These are phyloP conservation scores for Gambusia yucatana DNA, from an alignment of 2,797 vertebrate species.

Conservation along the genomic window DNA sequence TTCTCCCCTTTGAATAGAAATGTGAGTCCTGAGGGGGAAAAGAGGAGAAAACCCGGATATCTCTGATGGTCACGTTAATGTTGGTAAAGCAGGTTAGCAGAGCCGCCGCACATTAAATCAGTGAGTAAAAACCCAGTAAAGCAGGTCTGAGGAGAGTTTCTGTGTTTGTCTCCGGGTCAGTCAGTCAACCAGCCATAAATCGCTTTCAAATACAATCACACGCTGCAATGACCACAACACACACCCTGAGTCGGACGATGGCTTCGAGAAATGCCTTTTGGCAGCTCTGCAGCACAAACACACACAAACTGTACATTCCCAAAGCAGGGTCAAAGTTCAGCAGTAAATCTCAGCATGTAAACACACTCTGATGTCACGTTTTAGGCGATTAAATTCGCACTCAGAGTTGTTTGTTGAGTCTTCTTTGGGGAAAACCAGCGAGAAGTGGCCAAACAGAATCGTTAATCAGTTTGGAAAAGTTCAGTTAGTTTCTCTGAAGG, in stretches of 20 bases:
- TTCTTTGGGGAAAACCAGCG: neutral
- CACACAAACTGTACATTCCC: neutral
- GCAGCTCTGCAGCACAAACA: conserved; percentile 31
- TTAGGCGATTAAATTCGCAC: neutral
- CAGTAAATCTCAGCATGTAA: conserved; percentile 1
- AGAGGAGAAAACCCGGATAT: neutral
- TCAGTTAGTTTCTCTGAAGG: conserved; percentile 10
- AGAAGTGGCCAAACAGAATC: conserved; percentile 22
- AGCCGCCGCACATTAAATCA: neutral
- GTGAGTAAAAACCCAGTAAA: conserved; percentile 8
- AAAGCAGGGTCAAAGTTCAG: conserved; percentile 9
- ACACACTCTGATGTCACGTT: neutral
- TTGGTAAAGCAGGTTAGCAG: neutral
- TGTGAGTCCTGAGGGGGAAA: neutral
- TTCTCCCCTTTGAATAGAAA: neutral
- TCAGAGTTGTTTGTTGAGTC: neutral
- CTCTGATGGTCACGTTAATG: neutral
- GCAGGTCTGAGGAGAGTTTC: conserved; percentile 3
- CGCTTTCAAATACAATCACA: conserved; percentile 68
- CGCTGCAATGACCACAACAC: conserved; percentile 44
- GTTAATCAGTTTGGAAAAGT: conserved; percentile 32
- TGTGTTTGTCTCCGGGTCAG: conserved; percentile 10
- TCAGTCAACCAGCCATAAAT: conserved; percentile 50
- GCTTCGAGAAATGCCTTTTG: conserved; percentile 43
- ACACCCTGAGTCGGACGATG: conserved; percentile 12